Evolutionary conservation across 2,113 vertebrate species (phyloP).

Genomic region (Festucalex cinctus): DNA sequence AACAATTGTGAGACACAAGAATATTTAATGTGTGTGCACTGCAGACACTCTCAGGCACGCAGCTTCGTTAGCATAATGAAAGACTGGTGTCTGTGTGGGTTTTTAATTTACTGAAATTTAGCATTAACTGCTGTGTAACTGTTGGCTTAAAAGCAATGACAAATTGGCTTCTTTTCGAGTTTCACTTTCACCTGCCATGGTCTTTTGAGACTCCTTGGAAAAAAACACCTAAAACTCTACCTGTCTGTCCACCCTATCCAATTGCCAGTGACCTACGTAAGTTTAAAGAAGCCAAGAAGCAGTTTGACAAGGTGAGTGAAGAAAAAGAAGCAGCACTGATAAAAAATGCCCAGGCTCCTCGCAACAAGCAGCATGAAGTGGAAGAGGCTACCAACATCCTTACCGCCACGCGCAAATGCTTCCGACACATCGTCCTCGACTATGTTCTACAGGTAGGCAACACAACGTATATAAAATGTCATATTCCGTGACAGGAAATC

Average conservation of each 20-base stretch:
- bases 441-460: slow-evolving; percentile 89
- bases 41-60: not conserved
- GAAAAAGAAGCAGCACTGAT: slow-evolving; percentile 93
- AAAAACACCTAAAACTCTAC: not conserved
- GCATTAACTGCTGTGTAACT: too few species aligned
- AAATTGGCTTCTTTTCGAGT: slow-evolving; percentile 17
- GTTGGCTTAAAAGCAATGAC: slow-evolving; percentile 5
- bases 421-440: slow-evolving; percentile 93
- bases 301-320: slow-evolving; percentile 98
- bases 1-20: not conserved
- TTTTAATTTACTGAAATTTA: not conserved
- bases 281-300: slow-evolving; percentile 98
- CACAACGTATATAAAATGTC: not conserved
- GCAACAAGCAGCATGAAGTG: slow-evolving; percentile 94
- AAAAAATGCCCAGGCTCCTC: slow-evolving; percentile 92
- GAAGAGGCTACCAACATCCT: slow-evolving; percentile 94
- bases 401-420: slow-evolving; percentile 93
- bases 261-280: slow-evolving; percentile 86
- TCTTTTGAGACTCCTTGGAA: not conserved
- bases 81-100: not conserved
- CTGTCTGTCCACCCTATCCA: not conserved
- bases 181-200: not conserved
- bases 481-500: not conserved
- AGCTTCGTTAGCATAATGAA: not conserved
- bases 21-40: slow-evolving; percentile 1